Evolutionary conservation across 2,888 invertebrate genomes (phyloP).

Genomic region (Melinaea marsaeus): DNA sequence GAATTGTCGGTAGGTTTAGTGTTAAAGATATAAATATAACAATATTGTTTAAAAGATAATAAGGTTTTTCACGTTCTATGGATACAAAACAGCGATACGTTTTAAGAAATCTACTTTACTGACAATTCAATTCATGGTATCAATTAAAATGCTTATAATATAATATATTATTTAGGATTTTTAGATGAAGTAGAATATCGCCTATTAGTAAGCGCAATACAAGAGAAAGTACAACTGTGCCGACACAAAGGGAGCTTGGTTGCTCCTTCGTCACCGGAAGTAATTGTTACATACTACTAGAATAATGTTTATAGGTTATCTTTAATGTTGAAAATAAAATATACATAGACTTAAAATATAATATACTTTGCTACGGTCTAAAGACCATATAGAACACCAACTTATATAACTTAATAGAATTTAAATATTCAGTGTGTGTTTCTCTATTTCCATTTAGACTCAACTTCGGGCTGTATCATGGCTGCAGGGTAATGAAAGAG

Average conservation of each 20-base stretch:
- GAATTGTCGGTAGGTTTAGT: too few species aligned
- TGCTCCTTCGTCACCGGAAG: conserved; percentile 71
- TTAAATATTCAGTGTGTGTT: neutral
- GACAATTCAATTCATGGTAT: neutral
- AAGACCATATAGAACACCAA: too few species aligned
- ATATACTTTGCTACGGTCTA: too few species aligned
- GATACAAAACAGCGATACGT: too few species aligned
- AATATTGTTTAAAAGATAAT: too few species aligned
- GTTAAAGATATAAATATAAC: too few species aligned
- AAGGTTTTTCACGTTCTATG: too few species aligned
- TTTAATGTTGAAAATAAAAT: neutral
- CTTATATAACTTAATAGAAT: too few species aligned
- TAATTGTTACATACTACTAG: conserved; percentile 30
- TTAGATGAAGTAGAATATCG: conserved; percentile 78
- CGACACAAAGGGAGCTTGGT: conserved; percentile 68
- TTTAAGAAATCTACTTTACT: too few species aligned
- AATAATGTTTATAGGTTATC: neutral
- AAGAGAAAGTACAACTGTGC: conserved; percentile 73
- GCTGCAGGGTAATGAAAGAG: conserved; percentile 66
- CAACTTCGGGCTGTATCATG: conserved; percentile 66
- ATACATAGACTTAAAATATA: neutral
- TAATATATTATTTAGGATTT: conserved; percentile 55
- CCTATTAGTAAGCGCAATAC: conserved; percentile 70
- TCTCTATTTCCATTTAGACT: conserved; percentile 43
- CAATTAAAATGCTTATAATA: neutral